A percentile compares a stretch with the other conserved stretches of the same genome.
Conservation (phyloP, 2,113 vertebrate species). For the Platanista minor region DNA sequence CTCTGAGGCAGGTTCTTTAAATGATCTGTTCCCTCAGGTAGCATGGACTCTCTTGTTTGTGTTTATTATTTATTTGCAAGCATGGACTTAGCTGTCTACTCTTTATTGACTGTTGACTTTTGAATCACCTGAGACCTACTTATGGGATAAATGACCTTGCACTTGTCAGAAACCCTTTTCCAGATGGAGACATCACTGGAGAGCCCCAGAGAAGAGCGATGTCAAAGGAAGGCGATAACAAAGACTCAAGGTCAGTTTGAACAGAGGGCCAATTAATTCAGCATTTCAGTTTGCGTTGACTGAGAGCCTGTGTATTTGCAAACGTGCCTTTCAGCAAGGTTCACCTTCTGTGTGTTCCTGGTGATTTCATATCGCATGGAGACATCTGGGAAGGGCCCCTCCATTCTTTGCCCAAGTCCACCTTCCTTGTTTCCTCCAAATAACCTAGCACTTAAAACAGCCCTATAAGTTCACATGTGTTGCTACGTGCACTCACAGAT, state of each 20-base stretch:
- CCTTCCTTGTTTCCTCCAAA: background rate
- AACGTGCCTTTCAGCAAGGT: background rate
- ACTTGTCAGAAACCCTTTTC: conserved; percentile 39
- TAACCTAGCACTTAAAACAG: background rate
- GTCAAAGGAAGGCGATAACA: background rate
- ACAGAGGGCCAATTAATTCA: background rate
- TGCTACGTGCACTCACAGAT: background rate
- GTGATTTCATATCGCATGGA: background rate
- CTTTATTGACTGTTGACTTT: background rate
- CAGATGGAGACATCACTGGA: background rate
- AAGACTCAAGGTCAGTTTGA: background rate
- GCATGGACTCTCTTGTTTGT: background rate
- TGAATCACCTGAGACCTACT: conserved; percentile 20
- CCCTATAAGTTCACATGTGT: background rate
- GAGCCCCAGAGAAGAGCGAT: background rate
- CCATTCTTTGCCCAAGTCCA: background rate
- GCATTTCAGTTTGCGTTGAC: background rate
- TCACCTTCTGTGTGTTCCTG: background rate
- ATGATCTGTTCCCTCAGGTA: background rate
- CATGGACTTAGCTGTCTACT: background rate
- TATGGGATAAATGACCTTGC: background rate
- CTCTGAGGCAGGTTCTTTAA: background rate
- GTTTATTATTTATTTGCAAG: conserved; percentile 12
- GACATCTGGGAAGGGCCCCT: background rate
- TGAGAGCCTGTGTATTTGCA: background rate